A percentile compares a stretch with the other conserved stretches of the same genome.
Conservation (phyloP, 2,888 invertebrate species). For the Ptilodon capucinus region DNA sequence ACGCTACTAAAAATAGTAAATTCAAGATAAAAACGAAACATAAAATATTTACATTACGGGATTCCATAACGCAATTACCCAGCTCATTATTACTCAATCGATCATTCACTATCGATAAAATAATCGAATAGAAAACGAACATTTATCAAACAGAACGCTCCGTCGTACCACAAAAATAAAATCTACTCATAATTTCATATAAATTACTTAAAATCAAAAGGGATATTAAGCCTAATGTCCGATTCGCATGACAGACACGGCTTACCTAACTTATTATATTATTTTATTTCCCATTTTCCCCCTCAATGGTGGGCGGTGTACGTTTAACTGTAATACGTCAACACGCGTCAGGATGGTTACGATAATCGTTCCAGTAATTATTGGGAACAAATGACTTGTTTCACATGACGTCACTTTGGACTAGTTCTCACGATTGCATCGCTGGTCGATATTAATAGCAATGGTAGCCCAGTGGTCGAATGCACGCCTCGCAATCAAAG, state of each 20-base stretch:
- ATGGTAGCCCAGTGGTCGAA: too few relatives aligned
- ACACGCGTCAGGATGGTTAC: slow-evolving; percentile 60
- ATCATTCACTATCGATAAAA: slow-evolving; percentile 62
- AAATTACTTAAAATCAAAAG: slow-evolving; percentile 81
- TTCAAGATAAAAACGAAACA: slow-evolving; percentile 14
- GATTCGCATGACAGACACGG: slow-evolving; percentile 73
- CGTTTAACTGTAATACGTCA: slow-evolving; percentile 69
- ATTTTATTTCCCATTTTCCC: slow-evolving; percentile 61
- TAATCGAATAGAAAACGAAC: slow-evolving; percentile 72
- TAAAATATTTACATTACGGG: slow-evolving; percentile 26
- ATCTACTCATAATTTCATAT: slow-evolving; percentile 70
- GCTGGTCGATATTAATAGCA: slow-evolving; percentile 2
- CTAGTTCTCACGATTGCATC: slow-evolving; percentile 54
- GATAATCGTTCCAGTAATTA: slow-evolving; percentile 71
- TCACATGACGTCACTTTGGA: slow-evolving; percentile 38
- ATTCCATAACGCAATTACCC: slow-evolving; percentile 27
- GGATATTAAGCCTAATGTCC: slow-evolving; percentile 76
- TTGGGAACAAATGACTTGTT: slow-evolving; percentile 67
- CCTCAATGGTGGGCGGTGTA: slow-evolving; percentile 58
- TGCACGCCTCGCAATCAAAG: too few relatives aligned
- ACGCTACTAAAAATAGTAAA: slow-evolving; percentile 15
- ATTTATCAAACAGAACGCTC: slow-evolving; percentile 63
- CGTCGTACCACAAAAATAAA: slow-evolving; percentile 50
- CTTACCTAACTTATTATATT: slow-evolving; percentile 70
- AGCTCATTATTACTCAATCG: slow-evolving; percentile 60